Evolutionary conservation across 2,113 vertebrate genomes (phyloP).

Genomic region (Struthidea cinerea): DNA sequence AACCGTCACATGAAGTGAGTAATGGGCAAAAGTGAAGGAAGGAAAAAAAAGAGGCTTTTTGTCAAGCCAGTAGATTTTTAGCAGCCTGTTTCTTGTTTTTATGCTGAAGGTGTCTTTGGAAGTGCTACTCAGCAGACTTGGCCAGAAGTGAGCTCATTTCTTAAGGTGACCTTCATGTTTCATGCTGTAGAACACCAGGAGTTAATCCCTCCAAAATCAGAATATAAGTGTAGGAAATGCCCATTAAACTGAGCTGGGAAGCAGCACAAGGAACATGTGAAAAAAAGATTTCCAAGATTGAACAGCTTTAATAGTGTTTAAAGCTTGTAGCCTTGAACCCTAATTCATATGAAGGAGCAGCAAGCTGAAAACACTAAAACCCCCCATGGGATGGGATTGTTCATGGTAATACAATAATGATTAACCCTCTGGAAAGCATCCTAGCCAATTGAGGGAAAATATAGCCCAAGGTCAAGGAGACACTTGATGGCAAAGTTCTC

Average conservation of each 20-base stretch:
- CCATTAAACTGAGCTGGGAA: neutral
- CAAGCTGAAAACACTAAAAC: neutral
- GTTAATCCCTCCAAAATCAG: neutral
- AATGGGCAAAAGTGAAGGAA: neutral
- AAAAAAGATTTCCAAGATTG: neutral
- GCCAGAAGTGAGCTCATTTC: constrained; percentile 41
- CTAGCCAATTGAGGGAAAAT: neutral
- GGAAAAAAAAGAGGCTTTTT: neutral
- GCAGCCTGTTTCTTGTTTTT: neutral
- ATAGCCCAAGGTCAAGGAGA: neutral
- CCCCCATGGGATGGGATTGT: neutral
- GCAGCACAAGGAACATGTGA: rapidly evolving
- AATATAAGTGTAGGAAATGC: neutral
- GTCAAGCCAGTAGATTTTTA: neutral
- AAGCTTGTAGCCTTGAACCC: neutral
- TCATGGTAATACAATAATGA: neutral
- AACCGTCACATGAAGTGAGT: neutral
- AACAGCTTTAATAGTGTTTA: neutral
- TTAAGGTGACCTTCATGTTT: constrained; percentile 15
- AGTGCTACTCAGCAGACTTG: neutral
- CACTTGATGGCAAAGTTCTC: neutral
- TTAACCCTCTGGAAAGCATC: neutral
- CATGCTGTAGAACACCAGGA: neutral
- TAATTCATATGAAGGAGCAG: neutral
- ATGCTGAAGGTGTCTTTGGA: constrained; percentile 10